Base-by-base conservation (phyloP, 2,797 vertebrate genomes). In the Lacerta agilis region DNA sequence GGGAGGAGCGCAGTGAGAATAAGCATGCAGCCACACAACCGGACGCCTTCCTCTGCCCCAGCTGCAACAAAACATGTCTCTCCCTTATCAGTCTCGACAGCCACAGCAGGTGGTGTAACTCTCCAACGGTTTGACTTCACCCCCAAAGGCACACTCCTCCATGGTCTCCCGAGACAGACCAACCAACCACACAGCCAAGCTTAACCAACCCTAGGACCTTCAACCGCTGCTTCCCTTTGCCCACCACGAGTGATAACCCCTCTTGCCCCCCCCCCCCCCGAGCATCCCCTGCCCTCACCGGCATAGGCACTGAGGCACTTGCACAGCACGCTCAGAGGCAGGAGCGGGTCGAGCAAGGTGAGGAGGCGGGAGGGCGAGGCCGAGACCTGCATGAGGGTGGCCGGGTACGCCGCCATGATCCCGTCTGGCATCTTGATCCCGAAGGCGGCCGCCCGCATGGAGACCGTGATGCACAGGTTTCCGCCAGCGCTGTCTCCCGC, bases 401-500 rank as follows among this genome's bases (percentile, higher is more conserved):
- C 98, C 0, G 98, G 98, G 95, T 99, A 99, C 72, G 97, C 98
- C 0, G 96, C 97, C 96, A 99, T 97, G 29, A 99, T 97, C 86
- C 98, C 98, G 29, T 98, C 97, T 8, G 98, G 98, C 94, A 98
- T 95, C 9, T 98, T 96, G 33, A 99, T 97, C 0, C 98, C 98
- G 0, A 97, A 97, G 83, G 98, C 97, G 4, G 97, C 97, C 0
- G 98, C 98, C 0, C 98, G 97, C 95, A 99, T 97, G 5, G 97
- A 97, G 71, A 98, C 97, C 0, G 98, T 98, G 93, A 99, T 83
- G 94, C 97, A 98, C 86, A 99, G 96, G 93, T 99, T 99, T 29
- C 98, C 98, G 0, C 98, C 98, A 0, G 98, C 98, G 2, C 98
- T 99, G 97, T 99, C 98, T 2, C 98, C 98, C 0, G 97, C 98